A percentile compares a stretch with the other conserved stretches of the same genome.
These are phyloP conservation scores for Diplogasteroides magnus DNA, from an alignment of 1,140 invertebrate genomes.

Conservation along the genomic window DNA sequence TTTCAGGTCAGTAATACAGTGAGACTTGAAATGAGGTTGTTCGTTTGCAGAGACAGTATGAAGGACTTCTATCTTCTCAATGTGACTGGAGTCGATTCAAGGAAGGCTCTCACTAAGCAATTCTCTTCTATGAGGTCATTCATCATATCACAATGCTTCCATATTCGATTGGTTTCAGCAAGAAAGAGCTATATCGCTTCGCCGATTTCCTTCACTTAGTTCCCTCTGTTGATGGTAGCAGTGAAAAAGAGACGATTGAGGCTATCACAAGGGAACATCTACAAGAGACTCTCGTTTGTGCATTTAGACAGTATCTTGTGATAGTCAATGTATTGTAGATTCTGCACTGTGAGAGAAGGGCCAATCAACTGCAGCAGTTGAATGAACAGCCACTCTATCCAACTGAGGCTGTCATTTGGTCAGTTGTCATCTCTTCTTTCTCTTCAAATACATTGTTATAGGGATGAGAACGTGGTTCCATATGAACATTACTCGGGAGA, in stretches of 20 bases:
- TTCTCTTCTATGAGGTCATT: constrained; percentile 71
- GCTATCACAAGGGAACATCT: constrained; percentile 73
- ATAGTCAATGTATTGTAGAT: constrained; percentile 21
- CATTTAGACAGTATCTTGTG: neutral
- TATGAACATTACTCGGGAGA: constrained; percentile 93
- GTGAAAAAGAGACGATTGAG: constrained; percentile 60
- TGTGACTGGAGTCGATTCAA: constrained; percentile 85
- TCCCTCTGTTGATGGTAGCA: constrained; percentile 65
- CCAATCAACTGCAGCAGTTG: constrained; percentile 84
- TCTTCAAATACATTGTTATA: neutral
- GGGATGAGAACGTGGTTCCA: constrained; percentile 76
- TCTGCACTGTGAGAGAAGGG: constrained; percentile 77
- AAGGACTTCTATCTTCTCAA: constrained; percentile 81
- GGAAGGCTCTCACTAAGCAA: constrained; percentile 76
- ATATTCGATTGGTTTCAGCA: constrained; percentile 61
- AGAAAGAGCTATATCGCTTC: constrained; percentile 74
- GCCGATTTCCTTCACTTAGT: constrained; percentile 76
- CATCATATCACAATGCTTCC: constrained; percentile 6
- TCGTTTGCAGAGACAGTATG: constrained; percentile 62
- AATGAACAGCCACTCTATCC: constrained; percentile 98
- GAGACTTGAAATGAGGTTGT: neutral
- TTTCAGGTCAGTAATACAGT: constrained; percentile 60
- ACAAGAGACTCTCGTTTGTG: constrained; percentile 72
- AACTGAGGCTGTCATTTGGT: constrained; percentile 96
- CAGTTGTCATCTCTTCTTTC: constrained; percentile 63